Conservation (phyloP, 2,797 vertebrate genomes). For the Leptatherina wallacei region DNA sequence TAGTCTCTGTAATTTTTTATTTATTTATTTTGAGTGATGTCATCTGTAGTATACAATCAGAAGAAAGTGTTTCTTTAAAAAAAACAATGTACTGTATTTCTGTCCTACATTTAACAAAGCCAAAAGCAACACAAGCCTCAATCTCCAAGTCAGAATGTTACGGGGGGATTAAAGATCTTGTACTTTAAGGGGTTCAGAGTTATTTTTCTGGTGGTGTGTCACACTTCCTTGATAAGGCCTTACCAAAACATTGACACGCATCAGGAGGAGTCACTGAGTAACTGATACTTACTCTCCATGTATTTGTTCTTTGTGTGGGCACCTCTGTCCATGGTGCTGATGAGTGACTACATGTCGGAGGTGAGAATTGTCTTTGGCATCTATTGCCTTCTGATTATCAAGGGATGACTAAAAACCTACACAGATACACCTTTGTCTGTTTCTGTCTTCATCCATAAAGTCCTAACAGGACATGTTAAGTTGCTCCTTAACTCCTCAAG, state of each 20-base stretch:
- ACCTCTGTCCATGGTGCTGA: constrained; percentile 25
- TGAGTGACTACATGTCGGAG: not conserved
- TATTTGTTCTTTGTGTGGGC: not conserved
- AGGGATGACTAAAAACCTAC: not conserved
- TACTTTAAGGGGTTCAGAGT: not conserved
- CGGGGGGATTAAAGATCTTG: not conserved
- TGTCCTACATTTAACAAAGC: too few relatives aligned
- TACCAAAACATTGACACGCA: not conserved
- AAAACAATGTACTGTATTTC: too few relatives aligned
- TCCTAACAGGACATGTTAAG: not conserved
- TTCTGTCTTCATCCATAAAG: not conserved
- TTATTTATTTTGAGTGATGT: too few relatives aligned
- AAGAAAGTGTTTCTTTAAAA: too few relatives aligned
- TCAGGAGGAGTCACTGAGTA: constrained; percentile 6
- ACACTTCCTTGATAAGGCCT: not conserved
- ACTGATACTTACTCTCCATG: not conserved
- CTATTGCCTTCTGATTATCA: not conserved
- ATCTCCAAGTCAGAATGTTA: too few relatives aligned
- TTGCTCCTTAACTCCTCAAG: not conserved
- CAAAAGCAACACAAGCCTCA: too few relatives aligned
- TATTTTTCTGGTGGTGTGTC: not conserved
- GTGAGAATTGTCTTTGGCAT: not conserved
- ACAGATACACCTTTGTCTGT: not conserved
- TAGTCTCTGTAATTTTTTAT: too few relatives aligned
- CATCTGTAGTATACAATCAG: too few relatives aligned